phyloP scores from a whole-genome alignment of 2,888 invertebrate genomes.

The Cheilosia grossa region DNA sequence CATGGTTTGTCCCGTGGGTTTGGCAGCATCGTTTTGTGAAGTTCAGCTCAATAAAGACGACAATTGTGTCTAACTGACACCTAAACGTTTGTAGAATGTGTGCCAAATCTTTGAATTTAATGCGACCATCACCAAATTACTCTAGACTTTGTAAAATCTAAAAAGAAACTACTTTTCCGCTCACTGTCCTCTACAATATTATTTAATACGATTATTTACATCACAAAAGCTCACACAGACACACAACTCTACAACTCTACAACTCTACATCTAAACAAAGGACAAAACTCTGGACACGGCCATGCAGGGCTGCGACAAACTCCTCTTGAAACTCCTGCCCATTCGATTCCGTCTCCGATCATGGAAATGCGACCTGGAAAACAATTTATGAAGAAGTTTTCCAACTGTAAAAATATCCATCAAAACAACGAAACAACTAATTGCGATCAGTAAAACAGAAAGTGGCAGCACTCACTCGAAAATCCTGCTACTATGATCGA shows the following conservation, averaged over 20 bases:
- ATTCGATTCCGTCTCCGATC: conserved; percentile 32
- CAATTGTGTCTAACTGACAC: too few relatives aligned
- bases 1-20: too few relatives aligned
- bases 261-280: conserved; percentile 11
- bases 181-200: not conserved
- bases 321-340: conserved; percentile 47
- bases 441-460: not conserved
- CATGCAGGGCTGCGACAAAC: conserved; percentile 57
- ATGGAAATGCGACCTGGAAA: conserved; percentile 47
- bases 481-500: conserved; percentile 81
- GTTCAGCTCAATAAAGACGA: too few relatives aligned
- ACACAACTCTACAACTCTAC: not conserved
- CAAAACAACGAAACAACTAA: conserved; percentile 2
- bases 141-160: too few relatives aligned
- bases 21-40: too few relatives aligned
- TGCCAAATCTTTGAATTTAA: too few relatives aligned
- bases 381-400: conserved; percentile 50
- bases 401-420: conserved; percentile 48
- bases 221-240: conserved; percentile 27
- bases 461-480: conserved; percentile 80
- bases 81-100: too few relatives aligned
- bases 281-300: conserved; percentile 58
- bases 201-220: conserved; percentile 43
- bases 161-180: not conserved
- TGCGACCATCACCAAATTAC: too few relatives aligned